Percentiles rank a stretch among this genome's conserved stretches.
These are phyloP conservation scores for Antedon mediterranea DNA, from an alignment of 53 echinoderm and acorn worm genomes.

Conservation along the genomic window DNA sequence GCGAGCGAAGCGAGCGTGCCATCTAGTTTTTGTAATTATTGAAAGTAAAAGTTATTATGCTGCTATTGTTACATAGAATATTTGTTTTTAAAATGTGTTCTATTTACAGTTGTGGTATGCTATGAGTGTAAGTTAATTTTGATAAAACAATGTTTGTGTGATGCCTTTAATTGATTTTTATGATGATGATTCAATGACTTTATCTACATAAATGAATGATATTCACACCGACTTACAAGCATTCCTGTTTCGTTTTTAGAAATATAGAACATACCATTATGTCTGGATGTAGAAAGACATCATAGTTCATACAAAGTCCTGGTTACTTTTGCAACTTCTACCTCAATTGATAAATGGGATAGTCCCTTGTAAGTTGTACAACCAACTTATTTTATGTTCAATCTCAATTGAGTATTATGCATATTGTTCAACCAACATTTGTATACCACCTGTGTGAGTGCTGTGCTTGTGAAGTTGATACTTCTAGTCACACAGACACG, in stretches of 20 bases:
- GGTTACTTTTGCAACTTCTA: slow-evolving; percentile 1
- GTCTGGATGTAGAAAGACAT: not conserved
- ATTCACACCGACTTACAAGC: not conserved
- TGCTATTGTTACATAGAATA: no score
- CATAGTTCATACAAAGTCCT: not conserved
- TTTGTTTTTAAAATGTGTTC: no score
- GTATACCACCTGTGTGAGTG: not conserved
- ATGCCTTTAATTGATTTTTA: not conserved
- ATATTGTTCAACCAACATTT: not conserved
- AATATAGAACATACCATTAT: not conserved
- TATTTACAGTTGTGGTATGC: no score
- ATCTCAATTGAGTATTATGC: not conserved
- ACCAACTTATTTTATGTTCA: no score
- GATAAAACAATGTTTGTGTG: no score
- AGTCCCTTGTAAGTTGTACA: not conserved
- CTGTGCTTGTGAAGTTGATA: not conserved
- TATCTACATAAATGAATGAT: not conserved
- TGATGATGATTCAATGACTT: not conserved
- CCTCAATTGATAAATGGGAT: not conserved
- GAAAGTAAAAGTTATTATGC: no score
- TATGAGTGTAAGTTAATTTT: no score
- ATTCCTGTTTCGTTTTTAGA: not conserved
- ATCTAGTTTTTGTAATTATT: no score
- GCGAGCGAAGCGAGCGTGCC: no score
- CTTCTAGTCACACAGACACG: not conserved